Evolutionary conservation across 2,797 vertebrate species (phyloP).

Genomic region (Megalops cyprinoides): DNA sequence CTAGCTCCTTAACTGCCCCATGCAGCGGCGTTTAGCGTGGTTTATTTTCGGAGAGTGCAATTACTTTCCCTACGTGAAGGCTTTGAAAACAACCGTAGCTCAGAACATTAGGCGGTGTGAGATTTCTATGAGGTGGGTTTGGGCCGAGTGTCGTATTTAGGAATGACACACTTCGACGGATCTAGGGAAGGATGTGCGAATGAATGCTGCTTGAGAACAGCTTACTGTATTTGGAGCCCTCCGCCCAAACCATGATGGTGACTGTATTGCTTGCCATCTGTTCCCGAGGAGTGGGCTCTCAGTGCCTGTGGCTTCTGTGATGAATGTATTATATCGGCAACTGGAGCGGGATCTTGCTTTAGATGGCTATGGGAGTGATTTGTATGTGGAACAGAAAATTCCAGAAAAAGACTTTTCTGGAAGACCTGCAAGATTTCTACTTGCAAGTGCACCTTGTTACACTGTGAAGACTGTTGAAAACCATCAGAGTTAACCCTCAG

Average conservation of each 20-base stretch:
- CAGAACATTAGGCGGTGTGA: not conserved
- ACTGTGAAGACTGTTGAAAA: no score
- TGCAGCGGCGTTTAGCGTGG: not conserved
- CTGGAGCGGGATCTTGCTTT: not conserved
- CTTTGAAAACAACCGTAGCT: not conserved
- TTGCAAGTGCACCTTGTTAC: no score
- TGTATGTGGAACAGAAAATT: not conserved
- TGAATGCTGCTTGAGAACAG: slow-evolving; percentile 6
- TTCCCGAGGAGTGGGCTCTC: not conserved
- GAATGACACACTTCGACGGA: slow-evolving; percentile 16
- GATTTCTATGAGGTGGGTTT: slow-evolving; percentile 1
- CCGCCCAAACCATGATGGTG: slow-evolving; percentile 28
- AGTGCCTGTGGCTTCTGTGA: not conserved
- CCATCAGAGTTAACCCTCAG: no score
- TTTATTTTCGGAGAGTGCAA: not conserved
- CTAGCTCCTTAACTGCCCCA: not conserved
- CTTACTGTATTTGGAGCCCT: not conserved
- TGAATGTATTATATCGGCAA: not conserved
- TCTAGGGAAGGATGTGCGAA: slow-evolving; percentile 7
- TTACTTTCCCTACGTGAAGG: not conserved
- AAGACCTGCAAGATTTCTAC: no score
- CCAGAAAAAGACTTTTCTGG: not conserved
- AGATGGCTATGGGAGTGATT: not conserved
- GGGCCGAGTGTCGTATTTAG: not conserved
- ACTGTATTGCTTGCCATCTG: slow-evolving; percentile 32